Base-by-base conservation (phyloP, 2,888 invertebrate genomes). In the Rhopalosiphum nymphaeae region DNA sequence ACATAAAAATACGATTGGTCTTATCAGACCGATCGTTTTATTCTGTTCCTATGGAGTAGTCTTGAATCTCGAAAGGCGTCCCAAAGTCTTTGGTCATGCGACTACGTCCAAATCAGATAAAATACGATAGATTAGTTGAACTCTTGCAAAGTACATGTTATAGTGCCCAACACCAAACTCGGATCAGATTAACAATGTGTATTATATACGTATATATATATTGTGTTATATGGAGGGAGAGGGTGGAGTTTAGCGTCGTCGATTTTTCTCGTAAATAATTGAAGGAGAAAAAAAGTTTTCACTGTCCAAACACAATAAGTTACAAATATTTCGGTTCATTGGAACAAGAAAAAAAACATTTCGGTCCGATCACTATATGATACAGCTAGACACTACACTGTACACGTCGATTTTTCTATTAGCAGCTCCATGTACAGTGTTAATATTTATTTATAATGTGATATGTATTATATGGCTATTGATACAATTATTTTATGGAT, bases 81-180 rank as follows among this genome's bases (percentile, higher is more conserved):
- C 84, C 84, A 84, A 93, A 93, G 84, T 87, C 93, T 89, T 84
- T 85, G 93, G 87, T 89, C 93, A 92, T 67, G 44, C 49, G 61
- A 92, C 87, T 89, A 85, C 89, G 85, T 93, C 93, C 93, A 89
- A 89, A 93, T 93, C 93, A 93, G 93, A 93, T 93, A 93, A 93
- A 92, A 92, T 88, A 92, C 42, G 78, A 92, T 88, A 88, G 92
- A 92, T 92, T 92, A 92, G 92, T 92, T 44, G 88, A 61, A 92
- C 92, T 92, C 92, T 88, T 53, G 3, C 88, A 92, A 88, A 88
- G 88, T 88, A 88, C 88, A 88, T 44, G 92, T 86, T 87, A 36
- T 56, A 53, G 92, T 92, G 25, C 29, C 88, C 92, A n/a, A 92
- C 92, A 92, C 92, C 88, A 42, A 92, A 92, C 92, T 53, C 88